Evolutionary conservation across 2,888 invertebrate species (phyloP).

Genomic region (Lucinisca nassula): DNA sequence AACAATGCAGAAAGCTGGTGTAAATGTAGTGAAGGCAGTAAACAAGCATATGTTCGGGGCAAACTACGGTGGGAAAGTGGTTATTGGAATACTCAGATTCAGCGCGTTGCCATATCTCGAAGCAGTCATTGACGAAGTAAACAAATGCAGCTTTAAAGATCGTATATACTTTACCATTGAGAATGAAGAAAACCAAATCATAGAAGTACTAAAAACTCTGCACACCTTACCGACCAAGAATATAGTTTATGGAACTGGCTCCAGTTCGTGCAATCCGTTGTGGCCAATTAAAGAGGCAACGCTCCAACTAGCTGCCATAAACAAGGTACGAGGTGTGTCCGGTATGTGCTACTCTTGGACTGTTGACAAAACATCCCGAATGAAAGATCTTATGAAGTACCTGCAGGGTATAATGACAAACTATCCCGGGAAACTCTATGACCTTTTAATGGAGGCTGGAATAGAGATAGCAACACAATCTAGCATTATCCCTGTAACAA

Average conservation of each 20-base stretch:
- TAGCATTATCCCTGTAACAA: slow-evolving; percentile 12
- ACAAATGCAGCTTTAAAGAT: background rate
- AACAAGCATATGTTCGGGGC: background rate
- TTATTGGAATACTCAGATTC: slow-evolving; percentile 14
- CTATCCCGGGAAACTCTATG: slow-evolving; percentile 11
- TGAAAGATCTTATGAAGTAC: background rate
- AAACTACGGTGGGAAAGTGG: slow-evolving; percentile 25
- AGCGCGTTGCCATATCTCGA: slow-evolving; percentile 16
- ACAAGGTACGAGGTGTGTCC: slow-evolving; percentile 17
- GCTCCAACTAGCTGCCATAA: slow-evolving; percentile 16
- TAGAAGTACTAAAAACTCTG: background rate
- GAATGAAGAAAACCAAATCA: slow-evolving; percentile 21
- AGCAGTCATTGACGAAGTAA: slow-evolving; percentile 1
- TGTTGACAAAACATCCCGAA: slow-evolving; percentile 16
- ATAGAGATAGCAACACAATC: slow-evolving; percentile 14
- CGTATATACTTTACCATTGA: slow-evolving; percentile 34
- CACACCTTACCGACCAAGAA: slow-evolving; percentile 24
- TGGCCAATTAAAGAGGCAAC: background rate
- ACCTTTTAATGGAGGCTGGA: slow-evolving; percentile 8
- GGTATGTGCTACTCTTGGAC: slow-evolving; percentile 33
- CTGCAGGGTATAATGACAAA: slow-evolving; percentile 31
- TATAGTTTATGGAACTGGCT: slow-evolving; percentile 26
- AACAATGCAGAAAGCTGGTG: slow-evolving; percentile 16
- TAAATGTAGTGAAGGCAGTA: background rate
- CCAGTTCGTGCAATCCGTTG: slow-evolving; percentile 1